Evolutionary conservation across 2,113 vertebrate species (phyloP).

Genomic region (Sinocyclocheilus maitianheensis): DNA sequence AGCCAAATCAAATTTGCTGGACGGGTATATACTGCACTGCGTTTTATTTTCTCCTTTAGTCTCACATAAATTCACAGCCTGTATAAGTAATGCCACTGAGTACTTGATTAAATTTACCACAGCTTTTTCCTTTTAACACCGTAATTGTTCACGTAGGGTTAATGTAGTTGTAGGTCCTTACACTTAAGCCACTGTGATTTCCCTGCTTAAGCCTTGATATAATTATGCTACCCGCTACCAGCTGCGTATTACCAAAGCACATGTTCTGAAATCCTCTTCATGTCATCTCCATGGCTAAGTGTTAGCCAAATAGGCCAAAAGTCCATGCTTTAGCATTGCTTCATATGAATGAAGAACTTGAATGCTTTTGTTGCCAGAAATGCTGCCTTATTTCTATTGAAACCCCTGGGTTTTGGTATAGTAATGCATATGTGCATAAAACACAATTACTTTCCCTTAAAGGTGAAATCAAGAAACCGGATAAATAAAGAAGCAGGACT

Average conservation of each 20-base stretch:
- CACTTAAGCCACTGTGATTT: conserved; percentile 26
- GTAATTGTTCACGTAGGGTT: not conserved
- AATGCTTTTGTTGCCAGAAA: conserved; percentile 25
- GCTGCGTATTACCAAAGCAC: conserved; percentile 31
- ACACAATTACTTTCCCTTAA: not conserved
- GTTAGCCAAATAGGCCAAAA: conserved; percentile 20
- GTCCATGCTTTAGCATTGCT: conserved; percentile 12
- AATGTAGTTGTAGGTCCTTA: not conserved
- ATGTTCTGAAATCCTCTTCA: conserved; percentile 17
- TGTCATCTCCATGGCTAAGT: not conserved
- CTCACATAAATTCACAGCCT: conserved; percentile 1
- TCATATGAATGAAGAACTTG: not conserved
- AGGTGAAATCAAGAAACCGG: not conserved
- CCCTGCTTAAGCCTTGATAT: conserved; percentile 17
- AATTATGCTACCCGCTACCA: conserved; percentile 28
- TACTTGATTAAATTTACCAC: not conserved
- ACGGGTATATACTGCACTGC: not conserved
- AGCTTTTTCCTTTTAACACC: not conserved
- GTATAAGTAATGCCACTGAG: not conserved
- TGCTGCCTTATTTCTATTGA: conserved; percentile 18
- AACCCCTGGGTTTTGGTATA: not conserved
- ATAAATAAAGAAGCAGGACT: not conserved
- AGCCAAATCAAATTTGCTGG: conserved; percentile 29
- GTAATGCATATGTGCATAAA: not conserved
- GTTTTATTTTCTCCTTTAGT: not conserved